A percentile compares a stretch with the other conserved stretches of the same genome.
These are phyloP conservation scores for Trachelus tabidus DNA, from an alignment of 2,888 invertebrate genomes.

Conservation along the genomic window DNA sequence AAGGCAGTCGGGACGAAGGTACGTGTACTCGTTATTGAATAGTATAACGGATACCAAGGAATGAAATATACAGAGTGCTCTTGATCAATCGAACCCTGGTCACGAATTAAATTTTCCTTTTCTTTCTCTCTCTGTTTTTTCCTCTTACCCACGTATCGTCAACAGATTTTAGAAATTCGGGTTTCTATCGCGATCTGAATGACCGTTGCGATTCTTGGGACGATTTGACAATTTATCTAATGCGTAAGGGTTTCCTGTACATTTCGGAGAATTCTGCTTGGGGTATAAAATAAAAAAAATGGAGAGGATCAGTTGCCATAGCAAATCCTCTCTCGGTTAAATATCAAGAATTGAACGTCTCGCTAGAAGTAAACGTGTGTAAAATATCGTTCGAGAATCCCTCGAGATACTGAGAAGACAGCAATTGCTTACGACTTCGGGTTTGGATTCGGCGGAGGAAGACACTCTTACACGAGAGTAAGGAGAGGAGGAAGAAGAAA, in stretches of 20 bases:
- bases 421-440: constrained; percentile 26
- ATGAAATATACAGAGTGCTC: neutral
- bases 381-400: constrained; percentile 23
- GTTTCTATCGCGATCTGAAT: too few species aligned
- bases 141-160: neutral
- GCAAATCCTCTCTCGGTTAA: neutral
- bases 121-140: neutral
- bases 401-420: constrained; percentile 22
- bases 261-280: neutral
- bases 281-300: neutral
- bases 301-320: neutral
- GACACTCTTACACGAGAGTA: neutral
- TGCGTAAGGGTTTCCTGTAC: neutral
- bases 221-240: neutral
- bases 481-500: neutral
- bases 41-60: neutral
- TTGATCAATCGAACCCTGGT: neutral
- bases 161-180: neutral
- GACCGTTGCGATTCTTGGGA: neutral
- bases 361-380: constrained; percentile 13
- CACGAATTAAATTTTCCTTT: neutral
- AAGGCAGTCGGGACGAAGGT: neutral
- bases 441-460: neutral
- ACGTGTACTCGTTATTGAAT: neutral
- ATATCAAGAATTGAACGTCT: neutral